Conservation (phyloP, 2,888 invertebrate species). For the Graphium colonna region DNA sequence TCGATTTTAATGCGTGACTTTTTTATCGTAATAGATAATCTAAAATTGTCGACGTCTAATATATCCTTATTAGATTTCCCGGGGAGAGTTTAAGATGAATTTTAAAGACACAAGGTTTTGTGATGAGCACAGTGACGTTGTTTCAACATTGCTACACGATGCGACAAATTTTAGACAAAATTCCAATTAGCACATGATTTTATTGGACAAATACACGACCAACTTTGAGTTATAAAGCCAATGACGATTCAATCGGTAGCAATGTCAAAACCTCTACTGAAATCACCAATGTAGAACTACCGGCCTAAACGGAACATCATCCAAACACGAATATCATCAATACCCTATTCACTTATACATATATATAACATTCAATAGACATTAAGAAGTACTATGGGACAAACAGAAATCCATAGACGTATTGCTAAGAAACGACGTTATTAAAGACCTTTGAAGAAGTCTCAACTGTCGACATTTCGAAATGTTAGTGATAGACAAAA, state of each 20-base stretch:
- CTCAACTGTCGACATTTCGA: conserved; percentile 19
- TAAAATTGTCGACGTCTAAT: background rate
- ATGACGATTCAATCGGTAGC: conserved; percentile 49
- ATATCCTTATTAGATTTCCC: conserved; percentile 2
- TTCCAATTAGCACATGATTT: background rate
- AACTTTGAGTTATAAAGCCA: conserved; percentile 68
- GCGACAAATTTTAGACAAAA: conserved; percentile 31
- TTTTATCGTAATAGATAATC: background rate
- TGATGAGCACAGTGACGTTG: conserved; percentile 65
- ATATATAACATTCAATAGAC: conserved; percentile 79
- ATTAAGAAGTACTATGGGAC: conserved; percentile 66
- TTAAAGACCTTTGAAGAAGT: conserved; percentile 10
- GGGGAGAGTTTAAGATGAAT: background rate
- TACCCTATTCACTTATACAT: conserved; percentile 65
- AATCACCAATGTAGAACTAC: conserved; percentile 45
- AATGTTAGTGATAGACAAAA: conserved; percentile 16
- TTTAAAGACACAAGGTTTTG: conserved; percentile 26
- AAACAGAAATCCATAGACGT: conserved; percentile 29
- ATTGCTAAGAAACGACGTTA: conserved; percentile 6
- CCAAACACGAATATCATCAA: conserved; percentile 50
- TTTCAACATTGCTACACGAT: conserved; percentile 74
- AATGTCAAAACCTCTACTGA: conserved; percentile 68
- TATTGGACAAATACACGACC: conserved; percentile 38
- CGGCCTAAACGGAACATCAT: conserved; percentile 60
- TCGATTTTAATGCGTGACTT: background rate